phyloP scores from a whole-genome alignment of 2,888 invertebrate species.

The Cancer borealis region DNA sequence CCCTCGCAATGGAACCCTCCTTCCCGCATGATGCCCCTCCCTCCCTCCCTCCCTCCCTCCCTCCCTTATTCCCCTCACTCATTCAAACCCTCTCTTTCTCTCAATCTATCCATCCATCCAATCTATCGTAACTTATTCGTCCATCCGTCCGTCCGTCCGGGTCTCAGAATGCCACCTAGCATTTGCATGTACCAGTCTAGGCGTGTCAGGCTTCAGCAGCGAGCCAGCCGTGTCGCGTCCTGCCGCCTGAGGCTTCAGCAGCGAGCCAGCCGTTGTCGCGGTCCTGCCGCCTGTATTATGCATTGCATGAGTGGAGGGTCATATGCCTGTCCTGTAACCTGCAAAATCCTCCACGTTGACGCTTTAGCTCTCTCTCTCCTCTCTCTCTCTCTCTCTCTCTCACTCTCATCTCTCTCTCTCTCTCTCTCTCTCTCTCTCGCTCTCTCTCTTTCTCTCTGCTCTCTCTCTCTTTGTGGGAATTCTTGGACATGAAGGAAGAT shows the following conservation, averaged over 20 bases:
- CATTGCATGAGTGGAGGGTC: conserved; percentile 71
- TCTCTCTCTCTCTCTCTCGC: conserved; percentile 54
- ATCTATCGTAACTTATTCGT: conserved; percentile 44
- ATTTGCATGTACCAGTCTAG: conserved; percentile 56
- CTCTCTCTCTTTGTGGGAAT: background rate
- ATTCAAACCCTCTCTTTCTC: conserved; percentile 34
- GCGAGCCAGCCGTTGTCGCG: conserved; percentile 36
- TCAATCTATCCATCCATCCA: conserved; percentile 42
- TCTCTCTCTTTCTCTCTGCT: background rate
- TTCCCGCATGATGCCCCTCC: background rate
- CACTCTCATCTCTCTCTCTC: conserved; percentile 11
- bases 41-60: background rate
- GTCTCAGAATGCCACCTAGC: conserved; percentile 51
- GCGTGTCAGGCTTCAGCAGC: conserved; percentile 57
- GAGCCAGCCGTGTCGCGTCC: conserved; percentile 41
- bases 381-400: conserved; percentile 27
- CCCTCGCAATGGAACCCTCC: background rate
- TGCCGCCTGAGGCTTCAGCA: conserved; percentile 48
- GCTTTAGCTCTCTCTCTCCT: conserved; percentile 36
- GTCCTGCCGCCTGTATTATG: conserved; percentile 59
- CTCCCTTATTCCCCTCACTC: background rate
- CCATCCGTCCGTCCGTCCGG: conserved; percentile 40
- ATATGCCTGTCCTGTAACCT: conserved; percentile 54
- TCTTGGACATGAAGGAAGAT: background rate
- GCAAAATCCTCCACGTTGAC: conserved; percentile 39